Evolutionary conservation across 2,888 invertebrate species (phyloP).

Genomic region (Argyra leucocephala): DNA sequence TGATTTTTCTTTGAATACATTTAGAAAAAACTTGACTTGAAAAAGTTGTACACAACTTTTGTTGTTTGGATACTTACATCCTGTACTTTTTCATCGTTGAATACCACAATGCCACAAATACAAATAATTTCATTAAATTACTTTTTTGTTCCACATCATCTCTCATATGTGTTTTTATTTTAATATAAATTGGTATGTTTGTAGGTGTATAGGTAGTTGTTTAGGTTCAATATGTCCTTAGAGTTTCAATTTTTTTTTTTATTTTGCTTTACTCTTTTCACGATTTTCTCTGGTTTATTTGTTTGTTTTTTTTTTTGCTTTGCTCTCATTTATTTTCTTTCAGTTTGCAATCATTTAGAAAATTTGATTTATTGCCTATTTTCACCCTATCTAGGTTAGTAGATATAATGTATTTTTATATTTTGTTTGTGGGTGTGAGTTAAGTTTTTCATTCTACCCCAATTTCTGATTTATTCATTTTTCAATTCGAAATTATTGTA

Average conservation of each 20-base stretch:
- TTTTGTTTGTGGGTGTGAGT: neutral
- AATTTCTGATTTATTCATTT: neutral
- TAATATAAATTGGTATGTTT: too few relatives aligned
- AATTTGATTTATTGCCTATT: neutral
- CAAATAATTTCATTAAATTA: too few relatives aligned
- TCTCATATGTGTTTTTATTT: too few relatives aligned
- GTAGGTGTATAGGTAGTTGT: neutral
- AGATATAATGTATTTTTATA: neutral
- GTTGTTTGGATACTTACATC: too few relatives aligned
- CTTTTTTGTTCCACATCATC: too few relatives aligned
- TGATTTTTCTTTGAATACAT: too few relatives aligned
- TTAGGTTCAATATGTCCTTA: neutral
- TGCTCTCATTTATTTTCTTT: neutral
- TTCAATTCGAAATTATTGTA: neutral
- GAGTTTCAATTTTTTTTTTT: neutral
- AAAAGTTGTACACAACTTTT: too few relatives aligned
- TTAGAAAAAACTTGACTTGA: too few relatives aligned
- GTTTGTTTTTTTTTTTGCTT: neutral
- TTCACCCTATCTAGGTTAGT: conserved; percentile 6
- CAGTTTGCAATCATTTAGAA: neutral
- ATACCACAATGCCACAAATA: too few relatives aligned
- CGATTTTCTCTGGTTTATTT: neutral
- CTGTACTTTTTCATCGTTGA: too few relatives aligned
- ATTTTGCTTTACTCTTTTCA: neutral
- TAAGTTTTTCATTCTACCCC: neutral